Evolutionary conservation across 2,888 invertebrate genomes (phyloP), one percentile per base, ranked within the genome.

Genomic region (Fissipunctia ypsillon): DNA sequence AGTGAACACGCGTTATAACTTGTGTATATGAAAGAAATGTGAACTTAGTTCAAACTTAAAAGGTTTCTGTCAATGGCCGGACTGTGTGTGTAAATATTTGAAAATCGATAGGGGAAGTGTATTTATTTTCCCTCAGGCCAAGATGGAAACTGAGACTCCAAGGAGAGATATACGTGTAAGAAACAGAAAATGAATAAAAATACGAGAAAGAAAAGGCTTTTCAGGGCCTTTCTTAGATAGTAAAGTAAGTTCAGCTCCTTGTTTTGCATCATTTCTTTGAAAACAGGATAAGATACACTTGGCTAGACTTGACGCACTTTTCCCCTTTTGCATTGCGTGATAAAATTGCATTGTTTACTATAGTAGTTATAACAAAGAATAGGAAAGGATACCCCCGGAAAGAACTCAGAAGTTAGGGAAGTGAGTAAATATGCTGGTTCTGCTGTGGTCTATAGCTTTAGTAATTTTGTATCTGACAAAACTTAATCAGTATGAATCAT

Each of bases 21-120:
- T 69, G 12, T 68, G 28, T n/a, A n/a, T n/a, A 43, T n/a, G 41
- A 56, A 70, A 56, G 67, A 77, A 81, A 73, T 80, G 25, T 80
- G 60, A 73, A 66, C 73, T 69, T 66, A 54, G 38, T 59, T 22
- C 5, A 4, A 19, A 68, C 72, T 76, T 76, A 12, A 80, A 81
- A 72, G 80, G 81, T 57, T 80, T 80, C 79, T 12, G 71, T 59
- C 76, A 71, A 68, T 60, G 67, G 0, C 54, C 71, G 57, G 31
- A 31, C 28, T 19, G 16, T 31, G 31, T 57, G 54, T 43, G 41
- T 73, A 35, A 50, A 59, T 28, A 59, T 67, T 43, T 14, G 7
- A 69, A 41, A 76, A 69, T 41, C 69, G 14, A 54, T 69, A 41
- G 16, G 9, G 14, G 31, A 76, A 25, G n/a, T 31, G 45, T 52